Percentiles rank a stretch among this genome's conserved stretches.
Evolutionary conservation across 1,140 invertebrate genomes (phyloP).

Genomic region (Paraescarpia echinospica): DNA sequence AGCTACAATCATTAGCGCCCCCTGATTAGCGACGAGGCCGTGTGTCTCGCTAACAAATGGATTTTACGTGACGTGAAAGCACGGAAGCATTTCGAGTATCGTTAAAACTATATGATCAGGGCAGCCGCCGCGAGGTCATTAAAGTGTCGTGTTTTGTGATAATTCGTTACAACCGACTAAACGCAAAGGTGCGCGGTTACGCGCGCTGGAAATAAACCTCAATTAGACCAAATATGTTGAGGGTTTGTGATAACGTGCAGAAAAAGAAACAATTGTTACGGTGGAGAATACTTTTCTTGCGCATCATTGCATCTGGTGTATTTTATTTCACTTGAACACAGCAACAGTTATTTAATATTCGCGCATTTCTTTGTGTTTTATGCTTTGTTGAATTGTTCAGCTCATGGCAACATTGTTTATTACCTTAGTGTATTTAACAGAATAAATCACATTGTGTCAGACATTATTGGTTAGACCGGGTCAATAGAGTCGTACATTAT

Average conservation of each 20-base stretch:
- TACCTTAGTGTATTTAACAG: background rate
- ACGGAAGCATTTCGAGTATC: background rate
- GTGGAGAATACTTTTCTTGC: no score
- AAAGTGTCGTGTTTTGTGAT: background rate
- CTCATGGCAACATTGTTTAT: background rate
- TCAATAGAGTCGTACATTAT: background rate
- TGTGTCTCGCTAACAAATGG: background rate
- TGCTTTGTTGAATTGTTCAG: background rate
- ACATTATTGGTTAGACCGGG: background rate
- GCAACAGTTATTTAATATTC: background rate
- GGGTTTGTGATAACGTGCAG: background rate
- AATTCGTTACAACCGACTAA: background rate
- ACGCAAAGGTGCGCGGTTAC: background rate
- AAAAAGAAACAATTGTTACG: no score
- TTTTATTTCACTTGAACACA: no score
- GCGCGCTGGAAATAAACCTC: background rate
- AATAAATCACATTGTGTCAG: background rate
- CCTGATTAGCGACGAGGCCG: background rate
- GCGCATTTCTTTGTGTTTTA: background rate
- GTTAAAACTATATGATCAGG: background rate
- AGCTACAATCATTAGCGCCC: background rate
- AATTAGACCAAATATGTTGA: background rate
- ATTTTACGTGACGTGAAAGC: background rate
- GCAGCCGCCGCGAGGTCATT: background rate
- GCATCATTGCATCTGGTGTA: no score